phyloP scores from a whole-genome alignment of 2,113 vertebrate genomes.

The Procavia capensis region DNA sequence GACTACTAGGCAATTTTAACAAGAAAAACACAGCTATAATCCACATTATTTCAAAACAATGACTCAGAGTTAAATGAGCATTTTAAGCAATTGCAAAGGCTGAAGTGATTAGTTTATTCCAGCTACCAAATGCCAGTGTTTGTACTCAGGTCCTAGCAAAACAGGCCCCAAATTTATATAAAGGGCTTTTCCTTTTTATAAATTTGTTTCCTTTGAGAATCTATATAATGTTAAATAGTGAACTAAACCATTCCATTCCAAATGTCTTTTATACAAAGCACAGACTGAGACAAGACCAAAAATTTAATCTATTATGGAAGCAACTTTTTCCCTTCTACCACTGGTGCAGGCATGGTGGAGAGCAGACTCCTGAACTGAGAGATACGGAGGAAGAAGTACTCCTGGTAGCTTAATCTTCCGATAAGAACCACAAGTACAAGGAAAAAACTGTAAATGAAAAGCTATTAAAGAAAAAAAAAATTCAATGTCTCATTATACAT shows the following conservation, averaged over 20 bases:
- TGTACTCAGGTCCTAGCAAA: conserved; percentile 11
- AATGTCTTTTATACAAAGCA: not conserved
- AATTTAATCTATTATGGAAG: not conserved
- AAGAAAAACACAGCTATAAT: conserved; percentile 41
- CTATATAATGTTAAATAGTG: not conserved
- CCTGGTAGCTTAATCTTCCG: not conserved
- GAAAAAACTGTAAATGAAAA: not conserved
- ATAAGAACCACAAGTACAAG: not conserved
- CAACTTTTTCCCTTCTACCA: not conserved
- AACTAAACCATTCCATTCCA: not conserved
- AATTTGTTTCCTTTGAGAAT: conserved; percentile 28
- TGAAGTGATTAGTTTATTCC: conserved; percentile 58
- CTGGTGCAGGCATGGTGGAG: not conserved
- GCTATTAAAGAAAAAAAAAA: not conserved
- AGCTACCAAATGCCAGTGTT: conserved; percentile 13
- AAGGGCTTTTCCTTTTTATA: not conserved
- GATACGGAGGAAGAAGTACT: not conserved
- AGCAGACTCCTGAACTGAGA: not conserved
- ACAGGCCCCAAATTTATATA: not conserved
- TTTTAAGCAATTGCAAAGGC: conserved; percentile 52
- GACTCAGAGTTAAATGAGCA: conserved; percentile 55
- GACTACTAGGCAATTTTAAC: not conserved
- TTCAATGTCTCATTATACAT: not conserved
- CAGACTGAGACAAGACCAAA: not conserved
- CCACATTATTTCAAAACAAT: conserved; percentile 44